phyloP scores from a whole-genome alignment of 2,797 vertebrate species.

The Falco berigora region DNA sequence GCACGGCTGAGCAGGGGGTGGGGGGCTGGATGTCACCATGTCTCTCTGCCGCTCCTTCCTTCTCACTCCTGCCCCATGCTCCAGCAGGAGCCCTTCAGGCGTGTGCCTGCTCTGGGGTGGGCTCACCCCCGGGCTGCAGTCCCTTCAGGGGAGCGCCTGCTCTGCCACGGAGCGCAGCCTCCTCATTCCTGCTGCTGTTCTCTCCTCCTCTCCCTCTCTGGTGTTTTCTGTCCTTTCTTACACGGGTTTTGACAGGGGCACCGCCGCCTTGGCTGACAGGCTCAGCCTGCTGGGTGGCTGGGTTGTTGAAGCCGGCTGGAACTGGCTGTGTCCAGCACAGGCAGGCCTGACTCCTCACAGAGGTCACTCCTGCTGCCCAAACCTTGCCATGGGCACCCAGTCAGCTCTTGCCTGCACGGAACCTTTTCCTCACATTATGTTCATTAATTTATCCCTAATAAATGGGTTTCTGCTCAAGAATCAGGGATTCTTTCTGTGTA shows the following conservation, averaged over 20 bases:
- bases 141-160: background rate
- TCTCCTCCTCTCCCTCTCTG: background rate
- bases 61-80: background rate
- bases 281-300: background rate
- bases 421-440: background rate
- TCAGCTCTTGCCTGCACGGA: background rate
- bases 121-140: background rate
- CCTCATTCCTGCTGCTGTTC: accelerated
- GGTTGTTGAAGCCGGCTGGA: background rate
- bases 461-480: background rate
- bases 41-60: background rate
- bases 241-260: background rate
- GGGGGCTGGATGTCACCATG: background rate
- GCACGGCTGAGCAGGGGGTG: background rate
- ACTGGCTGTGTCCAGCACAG: background rate
- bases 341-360: background rate
- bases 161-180: background rate
- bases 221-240: background rate
- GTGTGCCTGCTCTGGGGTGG: background rate
- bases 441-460: background rate
- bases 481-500: background rate
- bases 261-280: background rate
- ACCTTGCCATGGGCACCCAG: background rate
- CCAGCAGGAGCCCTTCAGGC: background rate
- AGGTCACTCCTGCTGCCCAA: background rate